Conservation (phyloP, 2,888 invertebrate genomes). For the Luperina testacea region DNA sequence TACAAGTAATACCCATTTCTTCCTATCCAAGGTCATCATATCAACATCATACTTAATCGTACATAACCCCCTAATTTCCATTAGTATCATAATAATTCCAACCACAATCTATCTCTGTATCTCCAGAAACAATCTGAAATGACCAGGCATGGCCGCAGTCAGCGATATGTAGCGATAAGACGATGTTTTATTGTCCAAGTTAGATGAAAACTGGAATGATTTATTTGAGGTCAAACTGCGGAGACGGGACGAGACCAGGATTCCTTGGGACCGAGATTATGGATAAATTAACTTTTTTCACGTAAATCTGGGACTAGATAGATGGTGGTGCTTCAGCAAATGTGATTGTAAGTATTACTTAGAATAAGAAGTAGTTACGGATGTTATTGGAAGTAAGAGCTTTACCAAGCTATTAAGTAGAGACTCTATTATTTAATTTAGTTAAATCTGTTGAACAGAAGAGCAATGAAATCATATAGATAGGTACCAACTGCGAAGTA, state of each 20-base stretch:
- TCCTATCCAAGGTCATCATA: neutral
- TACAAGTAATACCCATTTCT: neutral
- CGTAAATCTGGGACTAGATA: constrained; percentile 50
- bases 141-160: constrained; percentile 49
- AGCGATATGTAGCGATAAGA: constrained; percentile 58
- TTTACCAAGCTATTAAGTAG: constrained; percentile 19
- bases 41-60: neutral
- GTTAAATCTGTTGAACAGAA: neutral
- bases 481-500: no score
- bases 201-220: constrained; percentile 71
- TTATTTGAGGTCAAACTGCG: constrained; percentile 74
- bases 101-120: constrained; percentile 40
- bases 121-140: constrained; percentile 54
- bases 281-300: constrained; percentile 56
- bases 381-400: constrained; percentile 34
- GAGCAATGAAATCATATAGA: neutral
- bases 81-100: constrained; percentile 35
- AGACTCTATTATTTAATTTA: neutral
- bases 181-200: constrained; percentile 72
- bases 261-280: constrained; percentile 43
- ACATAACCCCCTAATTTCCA: constrained; percentile 10
- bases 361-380: constrained; percentile 26
- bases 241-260: constrained; percentile 63
- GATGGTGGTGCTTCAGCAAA: constrained; percentile 48
- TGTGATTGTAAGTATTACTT: constrained; percentile 46